Evolutionary conservation across 92 coral and sea anemone genomes (phyloP).

Genomic region (Actinostola sp.): DNA sequence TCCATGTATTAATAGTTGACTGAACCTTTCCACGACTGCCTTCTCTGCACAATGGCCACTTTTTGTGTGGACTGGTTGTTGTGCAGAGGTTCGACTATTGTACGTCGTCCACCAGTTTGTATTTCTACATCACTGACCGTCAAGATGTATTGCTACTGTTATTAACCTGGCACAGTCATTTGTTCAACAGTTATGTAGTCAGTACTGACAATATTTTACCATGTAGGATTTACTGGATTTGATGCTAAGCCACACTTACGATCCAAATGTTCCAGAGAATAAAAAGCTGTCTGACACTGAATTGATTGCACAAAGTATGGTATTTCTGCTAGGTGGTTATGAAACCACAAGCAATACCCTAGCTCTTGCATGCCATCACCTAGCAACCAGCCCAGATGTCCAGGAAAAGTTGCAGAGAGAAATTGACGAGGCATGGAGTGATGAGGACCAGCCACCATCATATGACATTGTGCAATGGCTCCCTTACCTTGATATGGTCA

Average conservation of each 20-base stretch:
- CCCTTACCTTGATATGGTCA: conserved; percentile 74
- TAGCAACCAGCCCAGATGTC: conserved; percentile 68
- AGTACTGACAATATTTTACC: not conserved
- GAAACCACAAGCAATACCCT: conserved; percentile 78
- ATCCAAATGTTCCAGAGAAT: conserved; percentile 19
- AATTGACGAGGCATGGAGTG: conserved; percentile 72
- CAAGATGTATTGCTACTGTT: not conserved
- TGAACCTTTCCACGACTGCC: too few relatives aligned
- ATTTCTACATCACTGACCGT: too few relatives aligned
- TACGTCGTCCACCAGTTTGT: too few relatives aligned
- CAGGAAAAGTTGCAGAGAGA: conserved; percentile 76
- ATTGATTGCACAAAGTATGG: conserved; percentile 62
- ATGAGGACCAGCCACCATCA: conserved; percentile 58
- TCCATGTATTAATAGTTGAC: too few relatives aligned
- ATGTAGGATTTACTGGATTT: conserved; percentile 67
- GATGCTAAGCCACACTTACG: conserved; percentile 56
- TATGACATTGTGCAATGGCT: conserved; percentile 58
- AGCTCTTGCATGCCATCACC: conserved; percentile 53
- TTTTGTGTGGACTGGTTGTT: too few relatives aligned
- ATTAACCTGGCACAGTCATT: not conserved
- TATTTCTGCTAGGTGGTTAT: conserved; percentile 76
- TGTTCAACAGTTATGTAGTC: not conserved
- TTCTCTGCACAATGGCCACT: too few relatives aligned
- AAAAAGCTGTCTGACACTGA: conserved; percentile 61
- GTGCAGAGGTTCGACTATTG: too few relatives aligned